Base-by-base conservation (phyloP, 2,888 invertebrate species). In the Synergus laeviventris region DNA sequence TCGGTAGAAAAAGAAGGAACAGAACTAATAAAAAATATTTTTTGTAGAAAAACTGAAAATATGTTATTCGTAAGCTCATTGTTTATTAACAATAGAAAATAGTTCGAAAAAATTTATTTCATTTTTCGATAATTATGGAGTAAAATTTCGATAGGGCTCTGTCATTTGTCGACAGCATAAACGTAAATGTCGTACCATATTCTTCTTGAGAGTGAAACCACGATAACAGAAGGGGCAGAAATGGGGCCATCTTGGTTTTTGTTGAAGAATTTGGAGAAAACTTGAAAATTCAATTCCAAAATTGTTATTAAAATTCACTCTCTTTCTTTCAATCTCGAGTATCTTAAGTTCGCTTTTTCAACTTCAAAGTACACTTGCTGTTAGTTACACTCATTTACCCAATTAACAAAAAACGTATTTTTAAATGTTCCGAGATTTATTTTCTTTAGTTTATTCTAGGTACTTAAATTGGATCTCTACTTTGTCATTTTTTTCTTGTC, bases 141-240 rank as follows among this genome's bases (percentile, higher is more conserved):
- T 24, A 5, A 59, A 59, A 59, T 59, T 59, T 59, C 5, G 24
- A 24, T 24, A 59, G 12, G 21, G 21, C 21, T 56, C 56, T 24
- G 59, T 24, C 59, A 18, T 21, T 61, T 80, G 38, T 86, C 87
- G 59, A 76, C 88, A 89, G 39, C 86, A 85, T 83, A 88, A 86
- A 38, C 85, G 83, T 60, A 86, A 84, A 74, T 90, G 90, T 70
- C 86, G 85, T 31, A 83, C 83, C 82, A 90, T 86, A 82, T 87
- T 88, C 76, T 84, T 84, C 83, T 88, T 86, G 76, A 86, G 81
- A 7, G 87, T 87, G 79, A 87, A 88, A 38, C 87, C 87, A n/a
- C 84, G 86, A 74, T 84, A 83, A 79, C 88, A 88, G 31, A 85
- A 83, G 39, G 87, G 87, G 38, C 89, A 88, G 77, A 84, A 82